Evolutionary conservation across 2,888 invertebrate species (phyloP).

Genomic region (Zygothrica quintamaculata): DNA sequence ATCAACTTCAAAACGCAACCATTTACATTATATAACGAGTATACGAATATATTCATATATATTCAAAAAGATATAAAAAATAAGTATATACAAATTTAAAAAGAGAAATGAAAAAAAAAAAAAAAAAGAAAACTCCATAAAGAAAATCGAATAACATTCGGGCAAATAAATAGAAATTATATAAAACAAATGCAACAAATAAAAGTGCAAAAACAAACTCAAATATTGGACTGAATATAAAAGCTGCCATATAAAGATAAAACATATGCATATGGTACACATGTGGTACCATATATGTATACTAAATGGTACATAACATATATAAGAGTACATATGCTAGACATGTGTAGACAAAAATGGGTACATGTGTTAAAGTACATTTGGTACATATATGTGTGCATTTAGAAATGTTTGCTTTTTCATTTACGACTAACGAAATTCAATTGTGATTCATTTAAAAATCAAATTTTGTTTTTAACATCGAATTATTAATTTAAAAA

Average conservation of each 20-base stretch:
- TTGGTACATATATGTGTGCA: slow-evolving; percentile 19
- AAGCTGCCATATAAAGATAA: slow-evolving; percentile 69
- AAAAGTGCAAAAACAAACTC: slow-evolving; percentile 56
- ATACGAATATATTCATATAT: slow-evolving; percentile 14
- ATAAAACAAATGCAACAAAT: slow-evolving; percentile 9
- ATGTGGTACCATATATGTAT: slow-evolving; percentile 15
- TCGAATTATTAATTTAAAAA: slow-evolving; percentile 59
- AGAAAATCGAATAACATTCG: slow-evolving; percentile 31
- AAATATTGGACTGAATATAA: slow-evolving; percentile 74
- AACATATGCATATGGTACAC: slow-evolving; percentile 7
- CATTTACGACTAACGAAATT: slow-evolving; percentile 56
- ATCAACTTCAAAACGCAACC: slow-evolving; percentile 58
- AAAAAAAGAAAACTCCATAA: not conserved
- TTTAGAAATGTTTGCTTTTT: slow-evolving; percentile 53
- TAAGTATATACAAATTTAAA: slow-evolving; percentile 9
- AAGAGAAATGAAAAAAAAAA: not conserved
- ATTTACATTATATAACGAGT: slow-evolving; percentile 12
- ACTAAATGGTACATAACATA: not conserved
- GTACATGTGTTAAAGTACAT: not conserved
- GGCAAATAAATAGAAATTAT: slow-evolving; percentile 17
- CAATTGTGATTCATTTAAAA: slow-evolving; percentile 73
- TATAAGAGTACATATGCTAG: slow-evolving; percentile 7
- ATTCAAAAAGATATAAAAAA: slow-evolving; percentile 24
- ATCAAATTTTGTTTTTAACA: slow-evolving; percentile 68
- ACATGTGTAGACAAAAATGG: too few relatives aligned